A percentile compares a stretch with the other conserved stretches of the same genome.
Conservation (phyloP, 2,797 vertebrate genomes). For the Petrocephalus schoutedeni region DNA sequence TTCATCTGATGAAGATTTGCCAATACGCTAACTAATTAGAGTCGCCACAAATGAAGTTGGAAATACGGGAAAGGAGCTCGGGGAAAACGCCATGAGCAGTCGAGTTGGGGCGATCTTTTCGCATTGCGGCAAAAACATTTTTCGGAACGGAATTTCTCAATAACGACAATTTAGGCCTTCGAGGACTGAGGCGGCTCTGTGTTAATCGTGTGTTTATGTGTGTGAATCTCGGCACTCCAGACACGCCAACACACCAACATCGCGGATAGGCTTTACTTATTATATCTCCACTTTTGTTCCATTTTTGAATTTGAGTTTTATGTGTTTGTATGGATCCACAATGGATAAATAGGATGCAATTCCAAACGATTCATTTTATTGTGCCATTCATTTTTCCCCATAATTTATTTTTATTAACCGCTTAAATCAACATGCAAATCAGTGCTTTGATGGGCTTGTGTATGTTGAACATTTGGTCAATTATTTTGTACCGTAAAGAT, state of each 20-base stretch:
- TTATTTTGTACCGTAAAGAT: not conserved
- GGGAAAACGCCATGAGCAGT: not conserved
- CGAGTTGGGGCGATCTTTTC: not conserved
- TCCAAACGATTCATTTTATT: not conserved
- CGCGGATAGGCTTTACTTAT: not conserved
- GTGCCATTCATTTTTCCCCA: not conserved
- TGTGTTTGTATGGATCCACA: not conserved
- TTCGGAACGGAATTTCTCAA: not conserved
- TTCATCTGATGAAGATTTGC: not conserved
- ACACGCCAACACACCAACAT: not conserved
- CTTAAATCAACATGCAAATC: not conserved
- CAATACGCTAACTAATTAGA: not conserved
- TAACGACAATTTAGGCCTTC: not conserved
- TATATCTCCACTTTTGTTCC: not conserved
- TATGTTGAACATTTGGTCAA: not conserved
- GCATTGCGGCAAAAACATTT: not conserved
- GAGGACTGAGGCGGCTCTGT: not conserved
- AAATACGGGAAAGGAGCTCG: not conserved
- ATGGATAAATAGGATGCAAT: not conserved
- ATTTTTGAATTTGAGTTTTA: not conserved
- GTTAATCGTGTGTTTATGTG: not conserved
- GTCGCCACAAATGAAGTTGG: not conserved
- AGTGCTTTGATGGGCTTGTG: not conserved
- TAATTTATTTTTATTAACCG: not conserved
- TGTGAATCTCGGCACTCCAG: not conserved